A percentile compares a stretch with the other conserved stretches of the same genome.
phyloP scores from a whole-genome alignment of 2,797 vertebrate species.

The Pelobates cultripes region DNA sequence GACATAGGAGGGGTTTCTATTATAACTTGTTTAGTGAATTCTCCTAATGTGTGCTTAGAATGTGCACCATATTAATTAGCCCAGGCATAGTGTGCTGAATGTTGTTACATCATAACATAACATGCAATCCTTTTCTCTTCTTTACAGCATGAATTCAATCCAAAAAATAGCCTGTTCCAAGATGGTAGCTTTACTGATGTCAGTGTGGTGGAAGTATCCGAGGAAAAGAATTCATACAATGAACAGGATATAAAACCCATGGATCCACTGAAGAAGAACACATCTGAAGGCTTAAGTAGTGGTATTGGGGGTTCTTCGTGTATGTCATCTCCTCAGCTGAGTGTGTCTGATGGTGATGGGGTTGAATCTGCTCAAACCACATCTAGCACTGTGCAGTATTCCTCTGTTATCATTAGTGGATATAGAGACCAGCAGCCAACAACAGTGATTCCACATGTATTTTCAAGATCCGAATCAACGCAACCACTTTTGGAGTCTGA shows the following conservation, averaged over 20 bases:
- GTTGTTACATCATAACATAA: slow-evolving; percentile 27
- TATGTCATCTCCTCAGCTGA: slow-evolving; percentile 94
- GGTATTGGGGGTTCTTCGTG: slow-evolving; percentile 97
- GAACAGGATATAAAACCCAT: slow-evolving; percentile 85
- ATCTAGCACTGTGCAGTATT: slow-evolving; percentile 91
- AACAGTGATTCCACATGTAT: slow-evolving; percentile 68
- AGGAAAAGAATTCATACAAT: slow-evolving; percentile 75
- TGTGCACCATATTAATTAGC: no score
- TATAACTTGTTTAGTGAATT: no score
- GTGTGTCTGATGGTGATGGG: slow-evolving; percentile 90
- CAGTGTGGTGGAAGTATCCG: slow-evolving; percentile 87
- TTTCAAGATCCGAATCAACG: slow-evolving; percentile 91
- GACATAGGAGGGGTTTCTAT: no score
- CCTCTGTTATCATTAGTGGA: slow-evolving; percentile 85
- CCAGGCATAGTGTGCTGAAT: no score
- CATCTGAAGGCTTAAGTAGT: slow-evolving; percentile 94
- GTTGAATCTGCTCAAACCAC: slow-evolving; percentile 86
- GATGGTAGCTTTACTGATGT: slow-evolving; percentile 84
- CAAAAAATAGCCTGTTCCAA: slow-evolving; percentile 77
- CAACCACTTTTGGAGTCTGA: slow-evolving; percentile 92
- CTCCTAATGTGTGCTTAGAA: no score
- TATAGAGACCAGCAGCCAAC: slow-evolving; percentile 82
- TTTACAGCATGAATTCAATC: slow-evolving; percentile 76
- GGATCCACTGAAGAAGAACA: slow-evolving; percentile 85
- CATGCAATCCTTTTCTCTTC: background rate